These are phyloP conservation scores for Drosophila pegasa DNA, from an alignment of 2,888 invertebrate species.

Conservation along the genomic window DNA sequence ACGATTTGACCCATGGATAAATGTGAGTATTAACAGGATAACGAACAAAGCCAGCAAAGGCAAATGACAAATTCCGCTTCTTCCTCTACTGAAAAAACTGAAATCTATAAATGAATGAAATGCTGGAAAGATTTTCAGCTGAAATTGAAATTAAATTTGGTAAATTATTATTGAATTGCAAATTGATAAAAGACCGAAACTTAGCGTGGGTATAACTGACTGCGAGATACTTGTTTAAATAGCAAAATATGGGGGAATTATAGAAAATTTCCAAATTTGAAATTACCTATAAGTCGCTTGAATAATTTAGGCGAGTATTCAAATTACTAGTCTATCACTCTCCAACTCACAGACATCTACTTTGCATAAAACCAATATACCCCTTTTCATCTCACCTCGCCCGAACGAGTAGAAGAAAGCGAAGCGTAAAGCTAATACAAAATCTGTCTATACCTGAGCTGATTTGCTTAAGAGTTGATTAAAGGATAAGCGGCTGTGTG, in stretches of 20 bases:
- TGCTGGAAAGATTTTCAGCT: neutral
- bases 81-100: neutral
- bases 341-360: too few species aligned
- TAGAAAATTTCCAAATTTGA: too few species aligned
- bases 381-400: neutral
- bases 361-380: neutral
- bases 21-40: slow-evolving; percentile 4
- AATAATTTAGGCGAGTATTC: too few species aligned
- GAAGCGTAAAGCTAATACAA: neutral
- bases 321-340: too few species aligned
- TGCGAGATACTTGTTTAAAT: neutral
- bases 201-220: neutral
- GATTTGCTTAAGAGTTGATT: slow-evolving; percentile 44
- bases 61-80: neutral
- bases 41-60: neutral
- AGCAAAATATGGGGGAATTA: too few species aligned
- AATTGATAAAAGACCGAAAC: neutral
- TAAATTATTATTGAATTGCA: neutral
- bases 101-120: neutral
- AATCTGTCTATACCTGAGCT: slow-evolving; percentile 16
- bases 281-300: too few species aligned
- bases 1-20: slow-evolving; percentile 2
- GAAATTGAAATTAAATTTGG: neutral
- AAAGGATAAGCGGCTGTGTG: slow-evolving; percentile 24
- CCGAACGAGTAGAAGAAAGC: too few species aligned